Conservation (phyloP, 2,888 invertebrate species). For the Aleiodes leptofemur region DNA sequence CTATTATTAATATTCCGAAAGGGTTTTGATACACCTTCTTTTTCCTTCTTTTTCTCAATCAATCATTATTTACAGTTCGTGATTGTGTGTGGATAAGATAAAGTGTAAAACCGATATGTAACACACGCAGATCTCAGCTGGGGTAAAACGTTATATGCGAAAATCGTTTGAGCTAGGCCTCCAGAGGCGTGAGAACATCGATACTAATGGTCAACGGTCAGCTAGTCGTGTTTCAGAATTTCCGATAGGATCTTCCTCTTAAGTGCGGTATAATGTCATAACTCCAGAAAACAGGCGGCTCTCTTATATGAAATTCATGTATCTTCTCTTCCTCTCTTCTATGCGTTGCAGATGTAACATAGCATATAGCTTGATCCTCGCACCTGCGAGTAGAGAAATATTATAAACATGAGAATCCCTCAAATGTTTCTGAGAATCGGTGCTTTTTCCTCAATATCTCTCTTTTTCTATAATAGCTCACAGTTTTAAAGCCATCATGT, state of each 20-base stretch:
- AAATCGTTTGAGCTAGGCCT: constrained; percentile 49
- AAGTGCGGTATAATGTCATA: constrained; percentile 69
- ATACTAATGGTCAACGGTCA: constrained; percentile 68
- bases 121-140: constrained; percentile 53
- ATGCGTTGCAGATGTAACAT: no score
- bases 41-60: constrained; percentile 57
- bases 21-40: background rate
- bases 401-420: no score
- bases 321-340: no score
- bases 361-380: no score
- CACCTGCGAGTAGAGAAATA: no score
- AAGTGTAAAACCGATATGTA: constrained; percentile 60
- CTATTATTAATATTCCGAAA: background rate
- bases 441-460: no score
- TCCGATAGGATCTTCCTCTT: constrained; percentile 64
- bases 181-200: constrained; percentile 69
- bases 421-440: no score
- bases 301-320: background rate
- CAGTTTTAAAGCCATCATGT: no score
- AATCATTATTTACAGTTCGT: constrained; percentile 64
- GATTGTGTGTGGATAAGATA: constrained; percentile 54
- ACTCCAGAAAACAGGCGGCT: constrained; percentile 59
- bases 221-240: constrained; percentile 64
- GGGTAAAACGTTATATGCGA: no score
- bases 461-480: no score